A percentile compares a stretch with the other conserved stretches of the same genome.
phyloP scores from a whole-genome alignment of 2,113 vertebrate species.

The Planiliza haematocheilus region DNA sequence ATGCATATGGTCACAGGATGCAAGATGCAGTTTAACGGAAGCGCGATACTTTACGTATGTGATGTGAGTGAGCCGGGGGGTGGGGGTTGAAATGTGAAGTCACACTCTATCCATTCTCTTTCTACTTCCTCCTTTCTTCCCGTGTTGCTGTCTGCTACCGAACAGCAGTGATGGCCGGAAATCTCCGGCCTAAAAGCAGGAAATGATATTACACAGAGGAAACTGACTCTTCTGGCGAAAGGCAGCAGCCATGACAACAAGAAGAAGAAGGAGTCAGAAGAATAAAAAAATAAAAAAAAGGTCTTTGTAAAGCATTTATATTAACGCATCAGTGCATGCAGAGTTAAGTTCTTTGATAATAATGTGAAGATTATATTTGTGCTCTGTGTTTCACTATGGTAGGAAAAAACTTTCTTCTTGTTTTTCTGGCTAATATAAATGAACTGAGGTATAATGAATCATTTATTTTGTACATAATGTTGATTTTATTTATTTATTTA shows the following conservation, averaged over 20 bases:
- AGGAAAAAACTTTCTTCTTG: constrained; percentile 68
- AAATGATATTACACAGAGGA: constrained; percentile 55
- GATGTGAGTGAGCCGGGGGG: not conserved
- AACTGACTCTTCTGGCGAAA: constrained; percentile 51
- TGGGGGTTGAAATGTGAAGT: constrained; percentile 66
- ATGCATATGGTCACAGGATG: constrained; percentile 48
- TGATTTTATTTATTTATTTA: constrained; percentile 67
- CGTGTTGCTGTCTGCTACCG: constrained; percentile 40
- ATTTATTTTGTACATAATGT: constrained; percentile 84
- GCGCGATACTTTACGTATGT: constrained; percentile 39
- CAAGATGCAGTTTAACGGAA: constrained; percentile 51
- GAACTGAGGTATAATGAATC: constrained; percentile 72
- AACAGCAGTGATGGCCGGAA: constrained; percentile 34
- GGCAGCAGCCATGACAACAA: constrained; percentile 47
- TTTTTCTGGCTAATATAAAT: constrained; percentile 76
- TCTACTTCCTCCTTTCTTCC: constrained; percentile 63
- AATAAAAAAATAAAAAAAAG: constrained; percentile 60
- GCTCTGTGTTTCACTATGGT: constrained; percentile 84
- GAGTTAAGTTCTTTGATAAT: constrained; percentile 85
- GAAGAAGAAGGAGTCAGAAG: constrained; percentile 56
- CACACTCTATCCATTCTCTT: constrained; percentile 57
- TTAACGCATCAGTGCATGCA: constrained; percentile 84
- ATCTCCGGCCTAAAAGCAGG: constrained; percentile 42
- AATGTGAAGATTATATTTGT: constrained; percentile 84
- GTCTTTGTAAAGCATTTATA: constrained; percentile 86